phyloP scores from a whole-genome alignment of 2,888 invertebrate genomes.

The Apamea monoglypha region DNA sequence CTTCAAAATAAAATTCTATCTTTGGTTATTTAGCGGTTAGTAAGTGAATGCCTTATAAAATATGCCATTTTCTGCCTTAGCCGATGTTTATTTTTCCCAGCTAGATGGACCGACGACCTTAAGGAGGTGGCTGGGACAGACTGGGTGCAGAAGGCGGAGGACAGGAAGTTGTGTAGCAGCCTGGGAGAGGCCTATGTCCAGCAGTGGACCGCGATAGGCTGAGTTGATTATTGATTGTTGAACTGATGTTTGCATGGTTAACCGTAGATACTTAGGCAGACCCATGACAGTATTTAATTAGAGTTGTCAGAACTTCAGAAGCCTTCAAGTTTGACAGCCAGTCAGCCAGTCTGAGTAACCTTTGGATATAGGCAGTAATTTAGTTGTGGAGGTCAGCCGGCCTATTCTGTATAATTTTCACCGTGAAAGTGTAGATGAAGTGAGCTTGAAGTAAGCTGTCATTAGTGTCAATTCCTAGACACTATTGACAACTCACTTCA shows the following conservation, averaged over 20 bases:
- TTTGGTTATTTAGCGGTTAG: neutral
- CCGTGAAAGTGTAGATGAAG: neutral
- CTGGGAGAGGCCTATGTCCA: no score
- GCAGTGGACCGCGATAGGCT: no score
- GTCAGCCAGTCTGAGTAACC: neutral
- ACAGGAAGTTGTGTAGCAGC: no score
- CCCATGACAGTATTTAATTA: neutral
- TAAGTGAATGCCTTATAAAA: neutral
- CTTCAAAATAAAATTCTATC: neutral
- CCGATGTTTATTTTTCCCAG: neutral
- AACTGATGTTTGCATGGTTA: neutral
- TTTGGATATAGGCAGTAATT: neutral
- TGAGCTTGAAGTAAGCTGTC: neutral
- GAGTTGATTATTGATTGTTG: no score
- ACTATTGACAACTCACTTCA: neutral
- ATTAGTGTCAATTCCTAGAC: neutral
- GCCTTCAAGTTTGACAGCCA: neutral
- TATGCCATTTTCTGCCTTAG: neutral
- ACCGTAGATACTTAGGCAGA: neutral
- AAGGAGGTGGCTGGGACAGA: no score
- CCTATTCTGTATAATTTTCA: neutral
- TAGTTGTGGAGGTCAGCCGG: neutral
- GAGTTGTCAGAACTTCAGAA: neutral
- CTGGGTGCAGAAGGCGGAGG: no score
- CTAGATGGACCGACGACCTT: no score